phyloP scores from a whole-genome alignment of 2,113 vertebrate species.

The Rhagologus leucostigma region DNA sequence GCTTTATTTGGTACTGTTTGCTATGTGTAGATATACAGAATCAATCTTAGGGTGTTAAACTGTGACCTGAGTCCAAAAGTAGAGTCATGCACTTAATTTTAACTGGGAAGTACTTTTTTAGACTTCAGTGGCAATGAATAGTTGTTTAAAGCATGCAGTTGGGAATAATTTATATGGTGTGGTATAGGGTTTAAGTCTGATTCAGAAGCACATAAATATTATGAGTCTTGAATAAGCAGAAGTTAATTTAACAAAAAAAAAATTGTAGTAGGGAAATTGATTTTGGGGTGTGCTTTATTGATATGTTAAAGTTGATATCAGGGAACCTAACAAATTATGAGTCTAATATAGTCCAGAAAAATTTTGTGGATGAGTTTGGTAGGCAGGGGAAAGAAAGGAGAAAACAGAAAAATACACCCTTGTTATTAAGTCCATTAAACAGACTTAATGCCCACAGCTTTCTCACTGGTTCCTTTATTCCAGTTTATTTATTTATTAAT shows the following conservation, averaged over 20 bases:
- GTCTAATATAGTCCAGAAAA: background rate
- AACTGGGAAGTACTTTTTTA: background rate
- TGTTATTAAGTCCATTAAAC: accelerated
- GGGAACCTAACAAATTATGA: background rate
- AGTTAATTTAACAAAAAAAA: background rate
- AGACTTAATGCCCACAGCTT: background rate
- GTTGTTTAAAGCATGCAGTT: background rate
- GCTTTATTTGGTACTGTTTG: background rate
- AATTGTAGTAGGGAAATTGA: background rate
- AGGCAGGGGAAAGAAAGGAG: background rate
- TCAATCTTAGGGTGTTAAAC: background rate
- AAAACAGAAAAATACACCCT: background rate
- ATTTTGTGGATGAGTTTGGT: background rate
- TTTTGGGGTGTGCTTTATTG: background rate
- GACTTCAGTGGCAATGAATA: background rate
- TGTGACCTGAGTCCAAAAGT: background rate
- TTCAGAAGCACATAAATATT: background rate
- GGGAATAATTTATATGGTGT: background rate
- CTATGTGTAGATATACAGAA: background rate
- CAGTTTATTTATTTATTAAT: background rate
- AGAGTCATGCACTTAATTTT: background rate
- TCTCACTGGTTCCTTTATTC: background rate
- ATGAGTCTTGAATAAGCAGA: background rate
- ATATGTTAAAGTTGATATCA: background rate
- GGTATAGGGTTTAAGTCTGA: background rate